Conservation (phyloP, 2,888 invertebrate genomes). For the Eupithecia pulchellata region DNA sequence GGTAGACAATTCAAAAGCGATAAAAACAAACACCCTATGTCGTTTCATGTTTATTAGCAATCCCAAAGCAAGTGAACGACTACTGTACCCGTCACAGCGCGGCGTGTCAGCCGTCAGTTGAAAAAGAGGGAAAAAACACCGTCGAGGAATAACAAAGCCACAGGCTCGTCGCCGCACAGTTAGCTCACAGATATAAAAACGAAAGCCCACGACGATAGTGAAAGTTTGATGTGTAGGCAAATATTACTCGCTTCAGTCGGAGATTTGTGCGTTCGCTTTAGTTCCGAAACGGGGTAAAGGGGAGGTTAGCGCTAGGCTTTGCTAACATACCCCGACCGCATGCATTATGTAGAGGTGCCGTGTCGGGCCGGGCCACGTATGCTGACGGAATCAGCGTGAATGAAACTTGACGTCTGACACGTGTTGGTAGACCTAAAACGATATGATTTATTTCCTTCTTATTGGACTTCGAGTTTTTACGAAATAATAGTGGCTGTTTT, state of each 20-base stretch:
- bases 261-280: conserved; percentile 80
- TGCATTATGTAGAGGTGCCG: conserved; percentile 63
- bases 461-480: conserved; percentile 33
- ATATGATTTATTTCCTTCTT: conserved; percentile 59
- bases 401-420: conserved; percentile 77
- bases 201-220: conserved; percentile 83
- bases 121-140: conserved; percentile 59
- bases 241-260: conserved; percentile 80
- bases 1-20: not conserved
- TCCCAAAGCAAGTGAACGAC: conserved; percentile 28
- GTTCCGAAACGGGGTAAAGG: conserved; percentile 73
- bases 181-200: conserved; percentile 79
- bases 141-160: conserved; percentile 75
- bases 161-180: conserved; percentile 51
- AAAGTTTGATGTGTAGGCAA: conserved; percentile 86
- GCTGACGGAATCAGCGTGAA: conserved; percentile 75
- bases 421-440: conserved; percentile 64
- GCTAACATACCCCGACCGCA: conserved; percentile 50
- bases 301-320: conserved; percentile 62
- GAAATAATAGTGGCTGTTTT: not conserved
- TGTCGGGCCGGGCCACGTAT: conserved; percentile 61
- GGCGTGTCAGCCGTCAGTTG: conserved; percentile 51
- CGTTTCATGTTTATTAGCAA: conserved; percentile 28
- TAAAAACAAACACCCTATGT: conserved; percentile 10
- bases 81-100: conserved; percentile 39